phyloP scores from a whole-genome alignment of 2,113 vertebrate species.

The Pogonocichla stellata region DNA sequence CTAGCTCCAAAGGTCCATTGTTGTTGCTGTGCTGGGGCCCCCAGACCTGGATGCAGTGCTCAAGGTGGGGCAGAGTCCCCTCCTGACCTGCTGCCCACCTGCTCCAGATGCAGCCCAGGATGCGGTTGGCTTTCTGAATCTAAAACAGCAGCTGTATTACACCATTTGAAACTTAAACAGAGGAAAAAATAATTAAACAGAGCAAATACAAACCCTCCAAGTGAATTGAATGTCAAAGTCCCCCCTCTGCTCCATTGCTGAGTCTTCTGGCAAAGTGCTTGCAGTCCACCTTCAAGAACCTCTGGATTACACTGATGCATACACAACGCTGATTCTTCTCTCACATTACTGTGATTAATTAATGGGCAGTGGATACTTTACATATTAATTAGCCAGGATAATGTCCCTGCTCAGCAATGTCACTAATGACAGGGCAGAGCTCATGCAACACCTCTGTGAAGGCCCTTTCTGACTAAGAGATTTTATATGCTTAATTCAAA shows the following conservation, averaged over 20 bases:
- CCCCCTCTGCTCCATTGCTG: not conserved
- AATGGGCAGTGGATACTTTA: not conserved
- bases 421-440: not conserved
- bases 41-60: not conserved
- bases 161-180: not conserved
- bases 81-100: not conserved
- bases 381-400: not conserved
- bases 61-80: not conserved
- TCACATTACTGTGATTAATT: not conserved
- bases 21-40: not conserved
- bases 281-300: not conserved
- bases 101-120: not conserved
- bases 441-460: not conserved
- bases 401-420: not conserved
- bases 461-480: not conserved
- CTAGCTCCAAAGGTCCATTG: not conserved
- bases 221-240: not conserved
- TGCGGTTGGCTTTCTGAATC: not conserved
- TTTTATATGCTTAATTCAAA: not conserved
- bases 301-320: not conserved
- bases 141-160: not conserved
- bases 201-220: not conserved
- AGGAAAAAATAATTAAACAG: not conserved
- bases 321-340: not conserved
- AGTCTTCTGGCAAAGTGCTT: not conserved